A percentile compares a stretch with the other conserved stretches of the same genome.
phyloP scores from a whole-genome alignment of 2,113 vertebrate genomes.

The Chaetodon auriga region DNA sequence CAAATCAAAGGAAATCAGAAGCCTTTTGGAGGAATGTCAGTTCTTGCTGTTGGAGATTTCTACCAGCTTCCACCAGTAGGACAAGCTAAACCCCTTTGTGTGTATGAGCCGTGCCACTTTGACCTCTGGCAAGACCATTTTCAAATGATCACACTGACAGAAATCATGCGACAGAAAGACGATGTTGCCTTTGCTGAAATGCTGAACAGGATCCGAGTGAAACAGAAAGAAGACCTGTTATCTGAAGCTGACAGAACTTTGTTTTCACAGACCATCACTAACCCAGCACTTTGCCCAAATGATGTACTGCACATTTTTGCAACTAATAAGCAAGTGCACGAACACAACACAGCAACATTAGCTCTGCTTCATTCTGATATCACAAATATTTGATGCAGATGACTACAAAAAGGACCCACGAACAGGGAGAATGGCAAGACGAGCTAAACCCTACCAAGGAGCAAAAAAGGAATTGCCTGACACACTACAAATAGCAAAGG shows the following conservation, averaged over 20 bases:
- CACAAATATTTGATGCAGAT: slow-evolving; percentile 35
- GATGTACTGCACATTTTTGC: slow-evolving; percentile 51
- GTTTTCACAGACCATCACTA: slow-evolving; percentile 9
- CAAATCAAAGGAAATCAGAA: slow-evolving; percentile 35
- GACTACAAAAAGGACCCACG: slow-evolving; percentile 33
- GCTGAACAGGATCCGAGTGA: slow-evolving; percentile 56
- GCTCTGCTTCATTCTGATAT: slow-evolving; percentile 11
- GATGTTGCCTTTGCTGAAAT: slow-evolving; percentile 57
- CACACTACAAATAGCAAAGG: slow-evolving; percentile 32
- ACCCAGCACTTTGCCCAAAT: slow-evolving; percentile 36
- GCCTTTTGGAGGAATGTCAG: slow-evolving; percentile 49
- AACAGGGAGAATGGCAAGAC: slow-evolving; percentile 16
- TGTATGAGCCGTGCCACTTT: slow-evolving; percentile 33
- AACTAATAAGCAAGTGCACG: slow-evolving; percentile 50
- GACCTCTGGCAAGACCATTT: slow-evolving; percentile 57
- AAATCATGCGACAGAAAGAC: slow-evolving; percentile 66
- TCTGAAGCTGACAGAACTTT: slow-evolving; percentile 36
- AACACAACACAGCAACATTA: slow-evolving; percentile 26
- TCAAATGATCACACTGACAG: slow-evolving; percentile 53
- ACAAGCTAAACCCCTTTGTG: slow-evolving; percentile 45
- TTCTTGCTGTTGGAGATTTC: slow-evolving; percentile 54
- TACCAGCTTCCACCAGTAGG: slow-evolving; percentile 39
- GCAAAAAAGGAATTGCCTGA: slow-evolving; percentile 24
- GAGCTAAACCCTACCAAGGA: slow-evolving; percentile 7
- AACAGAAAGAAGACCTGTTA: slow-evolving; percentile 13